Evolutionary conservation across 2,888 invertebrate species (phyloP), one percentile per base, ranked within the genome.

Genomic region (Selenia dentaria): DNA sequence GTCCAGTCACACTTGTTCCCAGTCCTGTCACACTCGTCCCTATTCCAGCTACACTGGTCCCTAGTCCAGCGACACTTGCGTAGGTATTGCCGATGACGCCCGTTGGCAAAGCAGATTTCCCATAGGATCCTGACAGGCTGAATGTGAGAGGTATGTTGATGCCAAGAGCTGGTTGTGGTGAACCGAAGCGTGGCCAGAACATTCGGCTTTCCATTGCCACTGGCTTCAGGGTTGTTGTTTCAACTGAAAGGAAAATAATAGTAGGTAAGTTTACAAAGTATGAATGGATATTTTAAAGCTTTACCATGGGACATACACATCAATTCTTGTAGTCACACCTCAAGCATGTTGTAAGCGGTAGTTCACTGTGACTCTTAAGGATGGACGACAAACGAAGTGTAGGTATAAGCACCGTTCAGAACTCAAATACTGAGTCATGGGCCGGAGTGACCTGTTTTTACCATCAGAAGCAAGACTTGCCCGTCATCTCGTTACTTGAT

Each of bases 71-170:
- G 6, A 80, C 53, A 24, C 69, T 76, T 0, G 73, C 74, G 33
- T 87, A 88, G 26, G 73, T 73, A 35, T 74, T 79, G 1, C 68
- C 71, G 2, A 76, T 60, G 0, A 75, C 50, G 2, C 77, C 67
- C 2, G 63, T 18, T 0, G 43, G 32, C 1, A 69, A 64, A 1
- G 70, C 67, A n/a, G 70, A 69, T 41, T 73, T 74, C 0, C 88
- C 88, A 36, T 90, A 89, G 0, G 70, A 61, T 1, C 89, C 90
- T 3, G 83, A 74, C 8, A 89, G 52, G 32, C 82, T 77, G 57
- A 87, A 89, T 6, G 83, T 79, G n/a, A 89, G 53, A 1, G 89
- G 89, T 14, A 88, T 70, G 36, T 84, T 80, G 29, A 87, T 66
- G 18, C 74, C 75, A 28, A 70, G 62, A 13, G 40, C 54, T 45